Evolutionary conservation across 2,113 vertebrate genomes (phyloP).

Genomic region (Poecile atricapillus): DNA sequence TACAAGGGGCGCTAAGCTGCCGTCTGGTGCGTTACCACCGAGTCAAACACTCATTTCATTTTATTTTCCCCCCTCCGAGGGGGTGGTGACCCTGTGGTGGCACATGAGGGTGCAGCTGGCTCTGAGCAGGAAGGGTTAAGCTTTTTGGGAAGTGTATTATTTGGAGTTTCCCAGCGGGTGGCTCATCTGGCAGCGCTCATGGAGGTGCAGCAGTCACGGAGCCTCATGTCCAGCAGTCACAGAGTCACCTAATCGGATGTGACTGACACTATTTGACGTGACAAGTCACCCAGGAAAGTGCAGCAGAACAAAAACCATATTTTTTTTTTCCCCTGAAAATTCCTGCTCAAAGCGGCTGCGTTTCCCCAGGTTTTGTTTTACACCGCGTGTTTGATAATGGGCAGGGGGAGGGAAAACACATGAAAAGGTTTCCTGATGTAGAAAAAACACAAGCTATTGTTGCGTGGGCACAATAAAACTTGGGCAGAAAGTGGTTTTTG

Average conservation of each 20-base stretch:
- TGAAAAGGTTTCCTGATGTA: constrained; percentile 14
- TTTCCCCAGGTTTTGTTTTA: neutral
- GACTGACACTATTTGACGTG: constrained; percentile 23
- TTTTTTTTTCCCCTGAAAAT: neutral
- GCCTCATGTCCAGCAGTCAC: constrained; percentile 44
- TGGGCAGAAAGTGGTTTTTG: neutral
- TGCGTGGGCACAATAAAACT: neutral
- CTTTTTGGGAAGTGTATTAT: constrained; percentile 15
- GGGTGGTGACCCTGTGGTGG: neutral
- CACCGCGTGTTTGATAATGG: neutral
- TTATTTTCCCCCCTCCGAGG: neutral
- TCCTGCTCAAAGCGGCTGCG: neutral
- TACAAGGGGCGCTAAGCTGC: neutral
- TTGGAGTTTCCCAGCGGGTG: constrained; percentile 14
- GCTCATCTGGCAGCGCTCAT: neutral
- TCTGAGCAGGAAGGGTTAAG: constrained; percentile 45
- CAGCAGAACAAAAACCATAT: neutral
- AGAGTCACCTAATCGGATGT: constrained; percentile 10
- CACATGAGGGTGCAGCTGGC: neutral
- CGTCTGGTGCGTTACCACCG: fast-evolving
- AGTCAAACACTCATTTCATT: neutral
- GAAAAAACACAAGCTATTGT: neutral
- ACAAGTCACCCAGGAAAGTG: constrained; percentile 35
- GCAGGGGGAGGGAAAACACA: neutral
- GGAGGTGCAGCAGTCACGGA: constrained; percentile 22